A percentile compares a stretch with the other conserved stretches of the same genome.
These are phyloP conservation scores for Pedetes capensis DNA, from an alignment of 2,113 vertebrate species.

Conservation along the genomic window DNA sequence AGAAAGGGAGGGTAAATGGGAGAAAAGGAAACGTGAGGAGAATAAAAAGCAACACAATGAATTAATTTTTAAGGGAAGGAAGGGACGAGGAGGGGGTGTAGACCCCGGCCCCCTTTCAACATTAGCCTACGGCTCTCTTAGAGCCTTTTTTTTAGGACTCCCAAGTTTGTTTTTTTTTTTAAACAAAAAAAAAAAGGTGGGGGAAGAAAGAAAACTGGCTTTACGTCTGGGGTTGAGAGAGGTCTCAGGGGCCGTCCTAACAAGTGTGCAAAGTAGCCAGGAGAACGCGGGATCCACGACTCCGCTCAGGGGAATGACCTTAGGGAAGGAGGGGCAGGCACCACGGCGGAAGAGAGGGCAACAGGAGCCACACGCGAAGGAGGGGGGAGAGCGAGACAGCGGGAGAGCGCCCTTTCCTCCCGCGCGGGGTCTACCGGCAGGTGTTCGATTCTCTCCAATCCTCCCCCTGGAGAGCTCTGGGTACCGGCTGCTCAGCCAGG, in stretches of 20 bases:
- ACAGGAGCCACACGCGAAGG: background rate
- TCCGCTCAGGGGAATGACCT: background rate
- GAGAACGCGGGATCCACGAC: background rate
- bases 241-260: conserved; percentile 46
- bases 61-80: conserved; percentile 70
- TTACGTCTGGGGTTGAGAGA: background rate
- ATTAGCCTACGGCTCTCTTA: background rate
- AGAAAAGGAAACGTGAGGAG: conserved; percentile 80
- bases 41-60: conserved; percentile 79
- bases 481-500: conserved; percentile 28
- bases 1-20: conserved; percentile 69
- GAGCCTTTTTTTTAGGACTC: conserved; percentile 41
- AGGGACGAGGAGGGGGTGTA: background rate
- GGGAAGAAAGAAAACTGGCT: background rate
- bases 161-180: conserved; percentile 42
- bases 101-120: background rate
- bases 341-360: background rate
- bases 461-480: conserved; percentile 22
- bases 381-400: rapidly evolving
- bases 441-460: conserved; percentile 6
- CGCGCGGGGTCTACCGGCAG: conserved; percentile 7
- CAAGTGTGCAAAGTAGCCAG: conserved; percentile 36
- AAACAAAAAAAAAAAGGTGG: background rate
- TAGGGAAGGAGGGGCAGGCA: background rate
- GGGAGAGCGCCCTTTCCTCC: background rate